A percentile compares a stretch with the other conserved stretches of the same genome.
phyloP scores from a whole-genome alignment of 2,113 vertebrate species.

The Entomyzon cyanotis region DNA sequence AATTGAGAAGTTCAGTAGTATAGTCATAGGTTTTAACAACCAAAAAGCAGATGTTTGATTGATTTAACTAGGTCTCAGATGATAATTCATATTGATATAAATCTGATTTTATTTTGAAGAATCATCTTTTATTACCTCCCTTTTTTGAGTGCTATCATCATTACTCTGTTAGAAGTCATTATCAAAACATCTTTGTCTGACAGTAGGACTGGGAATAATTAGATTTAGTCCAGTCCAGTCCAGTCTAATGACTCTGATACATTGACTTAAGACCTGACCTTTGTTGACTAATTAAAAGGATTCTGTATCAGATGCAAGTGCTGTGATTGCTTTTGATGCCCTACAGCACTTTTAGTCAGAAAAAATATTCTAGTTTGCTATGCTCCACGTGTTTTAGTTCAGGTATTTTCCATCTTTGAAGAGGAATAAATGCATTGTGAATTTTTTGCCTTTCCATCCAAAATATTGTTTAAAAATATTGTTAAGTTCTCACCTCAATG shows the following conservation, averaged over 20 bases:
- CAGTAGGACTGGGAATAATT: slow-evolving; percentile 27
- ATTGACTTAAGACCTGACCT: slow-evolving; percentile 36
- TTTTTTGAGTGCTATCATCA: background rate
- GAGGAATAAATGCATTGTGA: background rate
- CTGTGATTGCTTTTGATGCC: background rate
- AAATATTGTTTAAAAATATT: background rate
- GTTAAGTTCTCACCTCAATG: background rate
- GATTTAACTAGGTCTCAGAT: background rate
- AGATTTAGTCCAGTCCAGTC: slow-evolving; percentile 17
- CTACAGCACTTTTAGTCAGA: background rate
- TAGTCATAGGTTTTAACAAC: background rate
- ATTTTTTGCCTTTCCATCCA: background rate
- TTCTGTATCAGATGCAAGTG: slow-evolving; percentile 33
- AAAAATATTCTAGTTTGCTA: background rate
- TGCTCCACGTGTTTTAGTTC: background rate
- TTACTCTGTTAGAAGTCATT: background rate
- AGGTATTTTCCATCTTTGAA: background rate
- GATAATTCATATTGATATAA: background rate
- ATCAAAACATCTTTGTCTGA: slow-evolving; percentile 35
- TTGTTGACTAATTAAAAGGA: slow-evolving; percentile 33
- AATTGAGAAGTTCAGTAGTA: background rate
- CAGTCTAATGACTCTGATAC: background rate
- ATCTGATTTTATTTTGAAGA: background rate
- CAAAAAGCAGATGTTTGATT: background rate
- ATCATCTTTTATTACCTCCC: background rate